Evolutionary conservation across 2,113 vertebrate species (phyloP).

Genomic region (Nothocercus julius): DNA sequence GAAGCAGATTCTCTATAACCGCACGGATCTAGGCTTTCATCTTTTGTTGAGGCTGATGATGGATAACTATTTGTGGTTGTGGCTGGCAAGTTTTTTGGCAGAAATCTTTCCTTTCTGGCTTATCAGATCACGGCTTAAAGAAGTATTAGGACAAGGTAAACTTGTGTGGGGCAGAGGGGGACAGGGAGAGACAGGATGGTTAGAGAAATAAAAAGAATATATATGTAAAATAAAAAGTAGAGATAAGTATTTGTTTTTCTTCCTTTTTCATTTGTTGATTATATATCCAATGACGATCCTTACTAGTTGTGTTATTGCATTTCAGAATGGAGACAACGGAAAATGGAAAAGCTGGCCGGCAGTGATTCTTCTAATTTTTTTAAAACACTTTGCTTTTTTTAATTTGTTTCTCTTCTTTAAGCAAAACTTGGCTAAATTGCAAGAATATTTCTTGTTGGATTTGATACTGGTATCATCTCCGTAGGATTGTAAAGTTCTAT

Average conservation of each 20-base stretch:
- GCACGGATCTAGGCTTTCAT: neutral
- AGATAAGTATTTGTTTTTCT: too few relatives aligned
- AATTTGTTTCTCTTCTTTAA: neutral
- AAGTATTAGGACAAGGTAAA: neutral
- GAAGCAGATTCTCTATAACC: neutral
- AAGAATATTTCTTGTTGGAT: slow-evolving; percentile 64
- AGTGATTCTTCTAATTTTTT: slow-evolving; percentile 67
- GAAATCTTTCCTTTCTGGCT: neutral
- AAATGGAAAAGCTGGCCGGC: slow-evolving; percentile 93
- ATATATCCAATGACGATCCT: neutral
- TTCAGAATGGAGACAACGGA: slow-evolving; percentile 92
- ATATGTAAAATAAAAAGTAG: neutral
- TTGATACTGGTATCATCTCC: slow-evolving; percentile 72
- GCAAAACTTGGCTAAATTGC: slow-evolving; percentile 20
- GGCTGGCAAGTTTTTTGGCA: neutral
- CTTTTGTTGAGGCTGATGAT: neutral
- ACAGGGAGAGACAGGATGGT: neutral
- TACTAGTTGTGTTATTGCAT: neutral
- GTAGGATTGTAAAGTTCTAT: slow-evolving; percentile 68
- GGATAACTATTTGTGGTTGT: neutral
- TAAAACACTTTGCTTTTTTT: neutral
- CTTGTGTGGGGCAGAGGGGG: neutral
- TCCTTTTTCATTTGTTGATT: neutral
- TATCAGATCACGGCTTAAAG: neutral
- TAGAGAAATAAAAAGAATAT: neutral